Conservation (phyloP, 2,888 invertebrate genomes). For the Xanthorhoe designata region DNA sequence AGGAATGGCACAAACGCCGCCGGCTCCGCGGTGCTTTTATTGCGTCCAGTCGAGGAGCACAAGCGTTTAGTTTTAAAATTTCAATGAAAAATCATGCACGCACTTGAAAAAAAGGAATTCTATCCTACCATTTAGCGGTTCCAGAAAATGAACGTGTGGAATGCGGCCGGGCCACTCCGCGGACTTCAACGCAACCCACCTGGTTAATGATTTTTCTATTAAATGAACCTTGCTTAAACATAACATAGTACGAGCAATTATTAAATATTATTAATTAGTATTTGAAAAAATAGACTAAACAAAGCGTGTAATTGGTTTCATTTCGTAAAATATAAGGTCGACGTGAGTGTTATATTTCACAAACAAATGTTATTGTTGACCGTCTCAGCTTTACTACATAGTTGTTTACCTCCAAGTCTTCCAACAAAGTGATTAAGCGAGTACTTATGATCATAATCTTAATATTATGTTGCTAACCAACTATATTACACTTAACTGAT, state of each 20-base stretch:
- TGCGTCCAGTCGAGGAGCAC: conserved; percentile 29
- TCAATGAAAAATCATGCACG: conserved; percentile 80
- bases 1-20: conserved; percentile 57
- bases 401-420: no score
- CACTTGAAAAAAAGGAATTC: conserved; percentile 74
- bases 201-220: conserved; percentile 24
- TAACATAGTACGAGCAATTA: not conserved
- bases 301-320: no score
- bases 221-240: not conserved
- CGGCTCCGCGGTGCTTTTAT: conserved; percentile 64
- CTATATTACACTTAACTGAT: no score
- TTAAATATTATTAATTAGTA: no score
- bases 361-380: no score
- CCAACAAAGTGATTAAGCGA: no score
- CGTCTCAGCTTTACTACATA: no score
- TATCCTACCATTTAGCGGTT: conserved; percentile 70
- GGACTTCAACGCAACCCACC: conserved; percentile 52
- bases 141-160: conserved; percentile 75
- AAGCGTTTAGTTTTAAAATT: conserved; percentile 71
- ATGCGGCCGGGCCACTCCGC: conserved; percentile 71
- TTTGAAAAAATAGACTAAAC: no score
- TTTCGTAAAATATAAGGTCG: no score
- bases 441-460: no score
- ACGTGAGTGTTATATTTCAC: no score
- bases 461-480: no score